These are phyloP conservation scores for Cylindroiulus punctatus DNA, from an alignment of 2,888 invertebrate genomes.

Conservation along the genomic window DNA sequence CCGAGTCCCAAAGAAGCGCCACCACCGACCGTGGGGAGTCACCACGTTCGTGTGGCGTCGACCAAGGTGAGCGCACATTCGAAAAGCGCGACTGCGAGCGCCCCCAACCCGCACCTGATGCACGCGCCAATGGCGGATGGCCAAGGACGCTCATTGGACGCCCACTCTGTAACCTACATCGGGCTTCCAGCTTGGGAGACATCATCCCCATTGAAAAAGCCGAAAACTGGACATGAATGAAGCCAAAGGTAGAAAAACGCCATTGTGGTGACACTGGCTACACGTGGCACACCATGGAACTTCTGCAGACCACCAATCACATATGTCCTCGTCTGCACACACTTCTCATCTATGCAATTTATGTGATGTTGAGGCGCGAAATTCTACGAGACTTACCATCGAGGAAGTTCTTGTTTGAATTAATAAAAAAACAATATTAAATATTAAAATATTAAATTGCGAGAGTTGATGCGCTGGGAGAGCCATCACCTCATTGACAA, in stretches of 20 bases:
- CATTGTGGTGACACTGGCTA: no score
- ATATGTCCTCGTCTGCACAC: no score
- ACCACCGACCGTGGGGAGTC: conserved; percentile 23
- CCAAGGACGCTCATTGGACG: not conserved
- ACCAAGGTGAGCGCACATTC: not conserved
- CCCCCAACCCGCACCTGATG: conserved; percentile 23
- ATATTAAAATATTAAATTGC: no score
- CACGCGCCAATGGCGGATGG: not conserved
- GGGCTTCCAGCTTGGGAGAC: not conserved
- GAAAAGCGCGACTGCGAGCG: not conserved
- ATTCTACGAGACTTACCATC: no score
- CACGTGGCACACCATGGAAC: not conserved
- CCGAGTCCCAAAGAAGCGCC: conserved; percentile 12
- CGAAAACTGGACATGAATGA: not conserved
- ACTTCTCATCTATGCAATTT: no score
- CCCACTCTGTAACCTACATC: not conserved
- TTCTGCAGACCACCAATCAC: no score
- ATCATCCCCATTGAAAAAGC: not conserved
- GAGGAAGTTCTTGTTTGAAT: no score
- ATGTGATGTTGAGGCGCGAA: no score
- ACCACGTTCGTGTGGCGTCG: not conserved
- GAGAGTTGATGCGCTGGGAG: no score
- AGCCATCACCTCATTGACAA: no score
- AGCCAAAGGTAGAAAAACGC: not conserved
- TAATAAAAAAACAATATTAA: no score